These are phyloP conservation scores for Zaprionus camerounensis DNA, from an alignment of 1,140 invertebrate species.

Conservation along the genomic window DNA sequence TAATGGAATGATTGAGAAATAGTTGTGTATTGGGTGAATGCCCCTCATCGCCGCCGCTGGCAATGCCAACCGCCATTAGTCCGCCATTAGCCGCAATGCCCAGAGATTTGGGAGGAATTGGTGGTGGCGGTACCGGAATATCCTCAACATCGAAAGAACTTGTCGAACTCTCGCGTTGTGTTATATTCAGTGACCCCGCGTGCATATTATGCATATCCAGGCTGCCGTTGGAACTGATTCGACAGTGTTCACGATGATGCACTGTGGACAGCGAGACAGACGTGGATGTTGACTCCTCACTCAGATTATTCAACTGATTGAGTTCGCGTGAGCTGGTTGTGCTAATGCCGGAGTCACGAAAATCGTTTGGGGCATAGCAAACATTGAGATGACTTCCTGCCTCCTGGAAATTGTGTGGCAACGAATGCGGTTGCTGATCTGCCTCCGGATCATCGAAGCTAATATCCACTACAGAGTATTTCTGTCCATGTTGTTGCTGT, in stretches of 20 bases:
- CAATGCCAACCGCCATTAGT: neutral
- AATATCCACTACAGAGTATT: slow-evolving; percentile 82
- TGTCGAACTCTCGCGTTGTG: slow-evolving; percentile 71
- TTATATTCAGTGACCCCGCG: slow-evolving; percentile 64
- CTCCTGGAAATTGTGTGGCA: slow-evolving; percentile 67
- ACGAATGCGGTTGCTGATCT: slow-evolving; percentile 77
- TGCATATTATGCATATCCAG: slow-evolving; percentile 59
- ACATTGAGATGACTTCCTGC: slow-evolving; percentile 59
- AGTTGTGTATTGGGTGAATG: slow-evolving; percentile 61
- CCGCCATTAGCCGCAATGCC: slow-evolving; percentile 59
- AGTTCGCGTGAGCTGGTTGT: slow-evolving; percentile 80
- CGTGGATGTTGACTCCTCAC: slow-evolving; percentile 68
- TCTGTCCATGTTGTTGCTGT: slow-evolving; percentile 69
- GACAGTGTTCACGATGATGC: slow-evolving; percentile 77
- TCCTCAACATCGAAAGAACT: slow-evolving; percentile 81
- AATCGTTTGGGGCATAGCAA: slow-evolving; percentile 75
- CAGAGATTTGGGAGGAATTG: slow-evolving; percentile 78
- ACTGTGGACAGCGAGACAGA: slow-evolving; percentile 63
- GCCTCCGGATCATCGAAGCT: slow-evolving; percentile 82
- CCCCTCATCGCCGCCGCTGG: slow-evolving; percentile 46
- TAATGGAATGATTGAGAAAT: slow-evolving; percentile 72
- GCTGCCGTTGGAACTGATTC: slow-evolving; percentile 75
- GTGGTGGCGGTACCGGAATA: slow-evolving; percentile 75
- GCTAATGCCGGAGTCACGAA: slow-evolving; percentile 82
- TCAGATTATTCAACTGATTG: slow-evolving; percentile 77